phyloP scores from a whole-genome alignment of 2,113 vertebrate species.

The Fulica atra region DNA sequence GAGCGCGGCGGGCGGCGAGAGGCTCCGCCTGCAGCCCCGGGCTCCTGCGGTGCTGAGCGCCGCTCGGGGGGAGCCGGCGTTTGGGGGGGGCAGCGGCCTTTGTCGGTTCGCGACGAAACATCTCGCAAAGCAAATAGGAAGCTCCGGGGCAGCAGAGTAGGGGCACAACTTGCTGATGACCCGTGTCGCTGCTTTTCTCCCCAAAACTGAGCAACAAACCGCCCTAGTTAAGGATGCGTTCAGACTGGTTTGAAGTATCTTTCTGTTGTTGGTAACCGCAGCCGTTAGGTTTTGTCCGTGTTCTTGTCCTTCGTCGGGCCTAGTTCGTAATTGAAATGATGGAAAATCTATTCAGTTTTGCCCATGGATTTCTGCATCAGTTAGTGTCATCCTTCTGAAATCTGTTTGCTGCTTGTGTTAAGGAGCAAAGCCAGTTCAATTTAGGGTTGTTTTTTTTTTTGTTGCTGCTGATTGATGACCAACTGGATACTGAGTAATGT shows the following conservation, averaged over 20 bases:
- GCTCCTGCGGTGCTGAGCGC: too few species aligned
- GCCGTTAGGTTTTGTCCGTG: too few species aligned
- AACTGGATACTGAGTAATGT: too few species aligned
- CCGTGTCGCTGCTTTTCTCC: fast-evolving
- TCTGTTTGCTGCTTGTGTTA: background rate
- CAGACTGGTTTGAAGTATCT: background rate
- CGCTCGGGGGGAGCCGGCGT: background rate
- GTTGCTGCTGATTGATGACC: fast-evolving
- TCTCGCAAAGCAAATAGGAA: fast-evolving
- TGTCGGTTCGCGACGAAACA: fast-evolving
- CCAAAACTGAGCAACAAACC: fast-evolving
- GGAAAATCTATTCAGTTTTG: background rate
- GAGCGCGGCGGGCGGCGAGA: too few species aligned
- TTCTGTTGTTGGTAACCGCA: fast-evolving
- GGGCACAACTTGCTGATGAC: fast-evolving
- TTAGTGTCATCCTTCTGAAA: background rate
- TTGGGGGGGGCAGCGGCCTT: fast-evolving
- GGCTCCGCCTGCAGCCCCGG: background rate
- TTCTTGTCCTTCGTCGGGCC: background rate
- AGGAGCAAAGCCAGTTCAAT: background rate
- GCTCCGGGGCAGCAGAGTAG: fast-evolving
- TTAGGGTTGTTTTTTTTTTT: fast-evolving
- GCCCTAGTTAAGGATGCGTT: too few species aligned
- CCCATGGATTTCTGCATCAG: background rate
- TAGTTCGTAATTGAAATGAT: fast-evolving